Evolutionary conservation across 2,797 vertebrate genomes (phyloP), one percentile per base, ranked within the genome.

Genomic region (Atherinosoma microstoma): DNA sequence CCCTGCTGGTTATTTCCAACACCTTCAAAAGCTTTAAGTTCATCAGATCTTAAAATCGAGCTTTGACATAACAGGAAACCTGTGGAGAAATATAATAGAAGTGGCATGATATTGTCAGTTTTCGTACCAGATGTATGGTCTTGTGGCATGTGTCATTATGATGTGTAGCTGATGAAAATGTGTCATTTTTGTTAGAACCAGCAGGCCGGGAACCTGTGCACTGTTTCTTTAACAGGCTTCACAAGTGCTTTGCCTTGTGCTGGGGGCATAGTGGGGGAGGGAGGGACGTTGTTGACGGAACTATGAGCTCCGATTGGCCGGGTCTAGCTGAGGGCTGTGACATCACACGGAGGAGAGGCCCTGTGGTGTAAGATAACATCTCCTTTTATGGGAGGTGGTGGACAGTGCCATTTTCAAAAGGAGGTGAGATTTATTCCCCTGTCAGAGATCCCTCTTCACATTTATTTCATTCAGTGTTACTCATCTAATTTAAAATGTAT

Each of bases 311-410:
- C 59, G 79, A 90, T 95, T 95, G 94, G 95, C 77, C 64, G 57
- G 62, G 67, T 51, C 61, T 51, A 53, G 29, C 83, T 69, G 76
- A 84, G 84, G 79, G 78, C 74, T 51, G 82, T 93, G 87, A 93
- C 90, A 86, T 95, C 93, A 94, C 86, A 62, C 2, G 86, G 88
- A 87, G 92, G 92, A 91, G 90, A 87, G 89, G 91, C 86, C 90
- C 83, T 84, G 76, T 88, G 88, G 93, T 92, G 91, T 94, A 94
- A 94, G 95, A 96, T 95, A 95, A 95, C 94, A 95, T 95, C 77
- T 93, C 95, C 95, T 95, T 95, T 87, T 95, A 95, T 94, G 94
- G 94, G 83, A 80, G 65, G 47, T 80, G 80, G 63, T 58, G 85
- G 95, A 91, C 60, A 16, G 79, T 84, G 87, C 95, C 94, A 95